Evolutionary conservation across 2,888 invertebrate species (phyloP), one percentile per base, ranked within the genome.

Genomic region (Caenorhabditis sinica): DNA sequence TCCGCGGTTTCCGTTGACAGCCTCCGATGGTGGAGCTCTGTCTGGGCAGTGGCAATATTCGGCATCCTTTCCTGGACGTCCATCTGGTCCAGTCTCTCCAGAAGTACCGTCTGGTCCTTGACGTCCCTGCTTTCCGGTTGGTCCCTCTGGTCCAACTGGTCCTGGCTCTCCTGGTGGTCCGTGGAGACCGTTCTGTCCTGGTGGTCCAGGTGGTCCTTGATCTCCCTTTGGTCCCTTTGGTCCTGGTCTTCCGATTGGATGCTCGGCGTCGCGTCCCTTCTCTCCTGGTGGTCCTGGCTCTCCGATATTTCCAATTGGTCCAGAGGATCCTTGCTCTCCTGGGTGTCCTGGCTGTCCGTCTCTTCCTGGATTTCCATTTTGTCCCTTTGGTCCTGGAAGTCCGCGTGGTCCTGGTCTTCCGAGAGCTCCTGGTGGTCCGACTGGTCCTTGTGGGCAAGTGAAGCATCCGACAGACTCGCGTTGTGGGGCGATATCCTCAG

Each of bases 161-260:
- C 91, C 92, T 60, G 87, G 79, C 80, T 90, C 88, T 74, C 92
- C 92, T 53, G 90, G 87, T 69, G 90, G 90, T 77, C 91, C 91
- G 63, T 89, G 82, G 60, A 91, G 88, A 63, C 91, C 91, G 65
- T 90, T 90, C 65, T 87, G 86, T 86, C 91, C 91, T 25, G 86
- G 85, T 45, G 90, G 88, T 87, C 91, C 91, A 36, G 85, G 86
- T 69, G 89, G 89, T 86, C 92, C 92, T 72, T 86, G 89, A 23
- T 89, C 89, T 87, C 92, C 92, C 53, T 86, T 82, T 28, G 84
- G 86, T 84, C 92, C 92, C 81, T 90, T 90, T 56, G 91, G 90
- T 83, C 92, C 92, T 61, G 91, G 92, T 40, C 91, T 86, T 71
- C 92, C 92, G 69, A 92, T 90, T 33, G 90, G 91, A 36, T 91